phyloP scores from a whole-genome alignment of 2,113 vertebrate species.

The Silurus asotus region DNA sequence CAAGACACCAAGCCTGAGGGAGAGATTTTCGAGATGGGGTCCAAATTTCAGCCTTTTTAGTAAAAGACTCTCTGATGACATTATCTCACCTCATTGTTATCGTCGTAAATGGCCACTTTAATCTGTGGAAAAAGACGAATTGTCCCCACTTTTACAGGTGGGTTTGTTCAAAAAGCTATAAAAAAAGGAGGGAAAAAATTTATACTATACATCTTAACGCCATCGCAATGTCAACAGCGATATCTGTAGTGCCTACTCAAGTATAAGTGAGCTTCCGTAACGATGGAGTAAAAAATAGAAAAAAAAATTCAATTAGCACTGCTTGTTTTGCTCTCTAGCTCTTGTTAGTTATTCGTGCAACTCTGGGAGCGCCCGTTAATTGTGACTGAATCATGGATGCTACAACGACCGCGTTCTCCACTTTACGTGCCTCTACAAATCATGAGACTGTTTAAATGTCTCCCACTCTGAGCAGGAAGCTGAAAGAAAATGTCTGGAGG shows the following conservation, averaged over 20 bases:
- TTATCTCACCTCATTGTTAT: conserved; percentile 18
- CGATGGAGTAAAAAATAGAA: neutral
- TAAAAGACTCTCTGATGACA: conserved; percentile 20
- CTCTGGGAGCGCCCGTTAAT: neutral
- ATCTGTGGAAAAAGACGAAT: neutral
- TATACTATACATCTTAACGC: neutral
- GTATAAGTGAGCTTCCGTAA: neutral
- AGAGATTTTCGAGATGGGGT: neutral
- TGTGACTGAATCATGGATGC: conserved; percentile 2
- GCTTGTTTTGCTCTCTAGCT: neutral
- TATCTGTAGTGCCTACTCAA: neutral
- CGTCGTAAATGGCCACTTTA: neutral
- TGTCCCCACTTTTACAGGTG: neutral
- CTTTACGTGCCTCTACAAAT: conserved; percentile 17
- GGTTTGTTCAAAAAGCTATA: neutral
- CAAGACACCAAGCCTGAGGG: neutral
- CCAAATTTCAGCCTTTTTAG: conserved; percentile 18
- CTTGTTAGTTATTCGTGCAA: neutral
- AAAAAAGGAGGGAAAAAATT: neutral
- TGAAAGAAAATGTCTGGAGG: neutral
- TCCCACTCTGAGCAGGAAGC: neutral
- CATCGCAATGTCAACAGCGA: neutral
- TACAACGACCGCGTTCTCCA: neutral
- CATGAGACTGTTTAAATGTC: conserved; percentile 4
- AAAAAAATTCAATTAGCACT: neutral